Conservation (phyloP, 2,888 invertebrate genomes). For the Chloroclysta siterata region DNA sequence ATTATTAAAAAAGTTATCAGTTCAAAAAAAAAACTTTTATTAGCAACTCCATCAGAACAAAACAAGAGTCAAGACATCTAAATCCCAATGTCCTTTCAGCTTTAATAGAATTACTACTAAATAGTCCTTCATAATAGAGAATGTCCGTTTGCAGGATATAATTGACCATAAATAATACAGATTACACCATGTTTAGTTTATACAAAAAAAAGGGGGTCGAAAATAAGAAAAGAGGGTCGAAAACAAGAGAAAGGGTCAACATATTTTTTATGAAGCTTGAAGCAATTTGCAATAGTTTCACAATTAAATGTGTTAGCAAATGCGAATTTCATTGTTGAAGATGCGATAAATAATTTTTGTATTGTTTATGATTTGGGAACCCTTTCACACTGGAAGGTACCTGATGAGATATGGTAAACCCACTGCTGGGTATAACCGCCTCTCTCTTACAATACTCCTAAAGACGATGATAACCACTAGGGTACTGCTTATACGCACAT, state of each 20-base stretch:
- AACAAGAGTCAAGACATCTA: slow-evolving; percentile 59
- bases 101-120: slow-evolving; percentile 60
- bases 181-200: slow-evolving; percentile 75
- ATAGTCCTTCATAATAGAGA: slow-evolving; percentile 65
- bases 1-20: too few relatives aligned
- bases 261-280: slow-evolving; percentile 18
- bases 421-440: too few relatives aligned
- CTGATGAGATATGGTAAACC: too few relatives aligned
- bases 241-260: slow-evolving; percentile 34
- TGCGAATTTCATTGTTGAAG: slow-evolving; percentile 37
- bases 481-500: too few relatives aligned
- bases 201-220: slow-evolving; percentile 55
- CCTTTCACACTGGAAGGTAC: background rate
- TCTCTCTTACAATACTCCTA: too few relatives aligned
- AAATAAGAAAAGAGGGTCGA: slow-evolving; percentile 47
- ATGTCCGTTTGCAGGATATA: slow-evolving; percentile 72
- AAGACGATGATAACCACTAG: too few relatives aligned
- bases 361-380: slow-evolving; percentile 23
- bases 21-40: background rate
- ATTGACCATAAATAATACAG: slow-evolving; percentile 82
- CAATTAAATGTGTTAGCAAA: slow-evolving; percentile 49
- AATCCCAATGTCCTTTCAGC: slow-evolving; percentile 59
- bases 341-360: slow-evolving; percentile 20
- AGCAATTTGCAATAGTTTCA: slow-evolving; percentile 44
- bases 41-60: slow-evolving; percentile 42